Evolutionary conservation across 1,140 invertebrate species (phyloP).

Genomic region (Pseudachorutes palmiensis): DNA sequence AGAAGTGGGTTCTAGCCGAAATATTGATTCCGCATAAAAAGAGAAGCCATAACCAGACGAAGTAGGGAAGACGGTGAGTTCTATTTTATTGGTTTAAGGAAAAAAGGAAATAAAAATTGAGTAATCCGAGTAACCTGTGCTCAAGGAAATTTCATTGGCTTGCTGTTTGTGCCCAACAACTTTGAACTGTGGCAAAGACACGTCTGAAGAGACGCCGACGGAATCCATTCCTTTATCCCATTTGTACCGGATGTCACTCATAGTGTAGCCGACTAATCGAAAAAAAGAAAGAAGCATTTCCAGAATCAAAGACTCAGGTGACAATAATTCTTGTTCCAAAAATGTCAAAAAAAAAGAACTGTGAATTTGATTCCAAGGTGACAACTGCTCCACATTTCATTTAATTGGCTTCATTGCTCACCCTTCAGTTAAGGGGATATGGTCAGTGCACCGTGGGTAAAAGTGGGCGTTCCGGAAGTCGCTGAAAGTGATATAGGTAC

Average conservation of each 20-base stretch:
- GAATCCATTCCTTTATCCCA: conserved; percentile 81
- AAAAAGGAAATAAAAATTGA: background rate
- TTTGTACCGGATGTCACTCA: conserved; percentile 93
- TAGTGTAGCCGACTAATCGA: conserved; percentile 84
- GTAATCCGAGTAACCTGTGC: conserved; percentile 62
- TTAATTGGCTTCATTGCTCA: too few species aligned
- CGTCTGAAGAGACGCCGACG: conserved; percentile 81
- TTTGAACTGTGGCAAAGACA: conserved; percentile 88
- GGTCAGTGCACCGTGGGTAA: too few species aligned
- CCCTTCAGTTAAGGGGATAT: too few species aligned
- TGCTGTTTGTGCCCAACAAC: conserved; percentile 86
- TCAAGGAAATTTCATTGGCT: conserved; percentile 81
- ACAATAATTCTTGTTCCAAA: too few species aligned
- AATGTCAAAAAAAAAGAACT: too few species aligned
- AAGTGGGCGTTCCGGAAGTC: too few species aligned
- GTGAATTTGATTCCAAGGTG: too few species aligned
- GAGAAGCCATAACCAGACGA: background rate
- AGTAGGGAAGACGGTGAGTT: too few species aligned
- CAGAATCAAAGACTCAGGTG: too few species aligned
- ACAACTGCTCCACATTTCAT: too few species aligned
- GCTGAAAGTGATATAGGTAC: too few species aligned
- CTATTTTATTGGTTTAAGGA: background rate
- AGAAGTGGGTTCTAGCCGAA: background rate
- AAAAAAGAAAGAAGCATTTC: too few species aligned
- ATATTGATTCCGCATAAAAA: conserved; percentile 2